Evolutionary conservation across 2,797 vertebrate species (phyloP).

Genomic region (Peromyscus aztecus): DNA sequence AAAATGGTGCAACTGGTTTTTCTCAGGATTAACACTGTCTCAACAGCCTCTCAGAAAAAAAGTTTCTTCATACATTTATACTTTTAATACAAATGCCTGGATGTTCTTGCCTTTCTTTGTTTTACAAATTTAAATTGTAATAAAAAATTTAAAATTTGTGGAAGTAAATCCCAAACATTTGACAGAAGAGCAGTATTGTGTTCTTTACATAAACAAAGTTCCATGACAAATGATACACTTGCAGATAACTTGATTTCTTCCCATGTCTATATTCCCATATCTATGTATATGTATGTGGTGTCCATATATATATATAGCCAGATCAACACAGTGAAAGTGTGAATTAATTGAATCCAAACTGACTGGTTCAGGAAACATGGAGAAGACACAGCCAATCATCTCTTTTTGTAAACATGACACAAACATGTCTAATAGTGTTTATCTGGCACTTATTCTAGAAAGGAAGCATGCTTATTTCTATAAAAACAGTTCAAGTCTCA

Average conservation of each 20-base stretch:
- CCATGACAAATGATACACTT: background rate
- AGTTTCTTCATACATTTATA: background rate
- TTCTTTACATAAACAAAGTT: background rate
- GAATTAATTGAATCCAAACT: background rate
- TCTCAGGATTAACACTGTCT: background rate
- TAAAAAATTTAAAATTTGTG: background rate
- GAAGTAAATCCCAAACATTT: background rate
- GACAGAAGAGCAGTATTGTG: background rate
- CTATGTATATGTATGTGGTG: background rate
- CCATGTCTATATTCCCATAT: background rate
- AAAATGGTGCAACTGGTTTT: background rate
- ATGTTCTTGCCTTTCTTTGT: background rate
- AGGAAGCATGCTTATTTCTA: background rate
- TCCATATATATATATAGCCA: background rate
- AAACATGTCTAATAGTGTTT: background rate
- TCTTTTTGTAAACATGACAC: background rate
- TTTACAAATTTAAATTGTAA: conserved; percentile 10
- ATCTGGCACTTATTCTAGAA: background rate
- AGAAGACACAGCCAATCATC: background rate
- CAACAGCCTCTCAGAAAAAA: background rate
- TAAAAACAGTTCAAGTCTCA: background rate
- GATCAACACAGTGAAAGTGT: background rate
- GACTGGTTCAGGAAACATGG: background rate
- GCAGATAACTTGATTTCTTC: background rate
- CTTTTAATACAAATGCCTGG: background rate